phyloP scores from a whole-genome alignment of 2,888 invertebrate species.

The Pachymerium ferrugineum region DNA sequence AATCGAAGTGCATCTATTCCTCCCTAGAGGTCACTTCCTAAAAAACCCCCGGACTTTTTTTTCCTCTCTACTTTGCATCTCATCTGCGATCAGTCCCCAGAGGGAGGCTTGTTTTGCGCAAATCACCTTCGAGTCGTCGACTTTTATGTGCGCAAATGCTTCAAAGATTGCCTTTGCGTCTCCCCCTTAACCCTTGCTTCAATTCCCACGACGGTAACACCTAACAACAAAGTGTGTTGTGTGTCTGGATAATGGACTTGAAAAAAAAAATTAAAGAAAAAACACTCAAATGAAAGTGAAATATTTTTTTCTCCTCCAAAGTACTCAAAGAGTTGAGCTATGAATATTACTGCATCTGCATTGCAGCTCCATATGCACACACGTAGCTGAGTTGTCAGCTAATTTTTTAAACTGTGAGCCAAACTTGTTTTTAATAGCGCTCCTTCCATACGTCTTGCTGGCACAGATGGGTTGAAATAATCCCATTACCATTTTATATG shows the following conservation, averaged over 20 bases:
- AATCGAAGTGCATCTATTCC: background rate
- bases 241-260: no score
- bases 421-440: conserved; percentile 32
- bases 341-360: conserved; percentile 16
- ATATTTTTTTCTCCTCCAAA: no score
- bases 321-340: conserved; percentile 9
- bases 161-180: conserved; percentile 4
- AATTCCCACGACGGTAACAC: background rate
- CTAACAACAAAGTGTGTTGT: background rate
- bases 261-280: no score
- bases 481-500: conserved; percentile 30
- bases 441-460: conserved; percentile 24
- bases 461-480: conserved; percentile 29
- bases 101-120: background rate
- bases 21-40: background rate
- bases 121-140: conserved; percentile 11
- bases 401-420: conserved; percentile 31
- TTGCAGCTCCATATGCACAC: conserved; percentile 17
- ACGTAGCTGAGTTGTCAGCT: conserved; percentile 30
- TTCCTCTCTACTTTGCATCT: background rate
- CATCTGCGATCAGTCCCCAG: background rate
- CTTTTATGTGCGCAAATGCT: background rate
- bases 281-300: no score
- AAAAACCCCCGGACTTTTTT: background rate
- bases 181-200: background rate